A percentile compares a stretch with the other conserved stretches of the same genome.
phyloP scores from a whole-genome alignment of 2,888 invertebrate genomes.

The Spilosoma lubricipeda region DNA sequence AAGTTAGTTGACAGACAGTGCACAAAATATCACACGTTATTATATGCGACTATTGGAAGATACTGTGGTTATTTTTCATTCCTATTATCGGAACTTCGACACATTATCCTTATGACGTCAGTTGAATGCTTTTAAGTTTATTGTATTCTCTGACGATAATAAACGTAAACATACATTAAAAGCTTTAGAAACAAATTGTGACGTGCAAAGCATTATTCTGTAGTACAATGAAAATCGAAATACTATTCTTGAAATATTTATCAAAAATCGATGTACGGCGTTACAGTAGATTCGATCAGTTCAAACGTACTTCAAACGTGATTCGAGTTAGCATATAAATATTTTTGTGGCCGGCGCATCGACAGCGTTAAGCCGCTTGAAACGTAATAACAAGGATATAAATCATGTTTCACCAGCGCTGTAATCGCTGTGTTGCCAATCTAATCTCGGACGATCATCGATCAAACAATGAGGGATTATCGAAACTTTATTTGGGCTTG shows the following conservation, averaged over 20 bases:
- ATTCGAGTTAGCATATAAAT: slow-evolving; percentile 40
- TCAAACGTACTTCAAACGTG: slow-evolving; percentile 35
- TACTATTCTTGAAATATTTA: background rate
- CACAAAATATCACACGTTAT: background rate
- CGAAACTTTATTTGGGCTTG: slow-evolving; percentile 44
- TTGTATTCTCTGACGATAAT: background rate
- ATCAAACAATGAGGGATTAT: slow-evolving; percentile 54
- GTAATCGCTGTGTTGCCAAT: slow-evolving; percentile 43
- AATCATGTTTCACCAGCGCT: slow-evolving; percentile 43
- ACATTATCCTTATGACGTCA: background rate
- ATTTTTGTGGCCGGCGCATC: slow-evolving; percentile 35
- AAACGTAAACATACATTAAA: background rate
- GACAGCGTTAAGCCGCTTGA: slow-evolving; percentile 36
- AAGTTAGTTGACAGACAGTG: no score
- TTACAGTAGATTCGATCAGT: slow-evolving; percentile 23
- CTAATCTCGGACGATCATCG: slow-evolving; percentile 49
- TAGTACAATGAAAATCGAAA: background rate
- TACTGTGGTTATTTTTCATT: background rate
- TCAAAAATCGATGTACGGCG: background rate
- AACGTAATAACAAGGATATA: slow-evolving; percentile 42
- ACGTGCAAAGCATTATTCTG: background rate
- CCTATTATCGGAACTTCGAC: background rate
- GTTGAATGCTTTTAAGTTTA: background rate
- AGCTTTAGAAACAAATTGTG: background rate
- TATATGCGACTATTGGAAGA: background rate